Evolutionary conservation across 1,140 invertebrate species (phyloP), one percentile per base, ranked within the genome.

Genomic region (Halyomorpha halys): DNA sequence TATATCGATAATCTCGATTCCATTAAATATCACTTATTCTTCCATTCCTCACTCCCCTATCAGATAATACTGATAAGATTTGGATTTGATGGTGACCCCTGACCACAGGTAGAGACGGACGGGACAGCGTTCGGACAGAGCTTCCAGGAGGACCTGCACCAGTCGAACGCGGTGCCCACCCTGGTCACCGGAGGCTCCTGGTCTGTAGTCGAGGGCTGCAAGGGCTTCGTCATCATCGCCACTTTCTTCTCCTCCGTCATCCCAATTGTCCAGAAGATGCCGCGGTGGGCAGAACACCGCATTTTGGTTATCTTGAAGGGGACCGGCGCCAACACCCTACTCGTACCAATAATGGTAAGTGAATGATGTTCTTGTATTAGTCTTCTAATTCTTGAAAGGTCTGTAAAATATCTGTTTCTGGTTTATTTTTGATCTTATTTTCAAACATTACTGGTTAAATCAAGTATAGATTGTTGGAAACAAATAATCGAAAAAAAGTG

Each of bases 121-220:
- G 53, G 53, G 2, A 23, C 53, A 2, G 2, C 18, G 15, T 56
- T 56, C 53, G 18, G 18, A n/a, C 3, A 4, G 19, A 56, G 53
- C 23, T 56, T 56, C 23, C 53, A 23, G 18, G 53, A 56, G 53
- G 18, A 56, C 3, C 23, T 56, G 53, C 53, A 56, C 23, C 18
- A 56, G 14, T 4, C 23, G 9, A 14, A 25, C 23, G 18, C 15
- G 2, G 23, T 56, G 4, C 19, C 18, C 1, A 6, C 53, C 4
- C 21, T 56, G 21, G 23, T 56, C 4, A 21, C 15, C 3, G 53
- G 53, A 13, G 19, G 53, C 18, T 16, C 18, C 8, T 56, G 53
- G 53, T 23, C 15, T 2, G 53, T 5, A 6, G 23, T 16, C 2
- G 23, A 16, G 18, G 53, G 53, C 53, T 56, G 53, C 53, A 56